Evolutionary conservation across 2,888 invertebrate genomes (phyloP).

Genomic region (Micoletzkya japonica): DNA sequence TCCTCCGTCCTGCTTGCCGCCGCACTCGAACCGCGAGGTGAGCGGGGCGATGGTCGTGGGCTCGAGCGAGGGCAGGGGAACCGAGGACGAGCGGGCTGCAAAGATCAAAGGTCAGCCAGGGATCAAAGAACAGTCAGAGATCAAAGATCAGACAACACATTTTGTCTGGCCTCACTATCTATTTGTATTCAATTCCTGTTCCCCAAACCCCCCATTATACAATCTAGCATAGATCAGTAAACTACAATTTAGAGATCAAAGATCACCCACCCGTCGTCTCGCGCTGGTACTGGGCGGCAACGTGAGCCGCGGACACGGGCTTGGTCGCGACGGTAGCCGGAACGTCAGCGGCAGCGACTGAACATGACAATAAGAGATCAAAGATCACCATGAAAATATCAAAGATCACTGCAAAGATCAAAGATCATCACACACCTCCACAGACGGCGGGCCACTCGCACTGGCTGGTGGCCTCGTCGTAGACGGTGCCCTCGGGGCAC

Average conservation of each 20-base stretch:
- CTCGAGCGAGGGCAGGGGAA: not conserved
- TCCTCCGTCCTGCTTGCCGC: constrained; percentile 16
- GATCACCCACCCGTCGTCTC: too few species aligned
- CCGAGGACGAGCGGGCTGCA: too few species aligned
- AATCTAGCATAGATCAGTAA: too few species aligned
- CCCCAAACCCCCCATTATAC: too few species aligned
- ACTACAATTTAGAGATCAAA: too few species aligned
- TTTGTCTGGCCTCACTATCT: too few species aligned
- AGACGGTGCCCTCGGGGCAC: constrained; percentile 7
- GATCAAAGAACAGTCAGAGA: too few species aligned
- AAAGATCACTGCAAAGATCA: not conserved
- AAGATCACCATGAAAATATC: not conserved
- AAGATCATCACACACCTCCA: not conserved
- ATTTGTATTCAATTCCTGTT: too few species aligned
- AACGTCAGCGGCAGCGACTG: not conserved
- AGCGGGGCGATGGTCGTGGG: not conserved
- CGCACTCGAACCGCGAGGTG: constrained; percentile 1
- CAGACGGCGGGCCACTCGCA: not conserved
- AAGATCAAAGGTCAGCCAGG: too few species aligned
- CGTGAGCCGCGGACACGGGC: too few species aligned
- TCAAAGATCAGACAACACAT: too few species aligned
- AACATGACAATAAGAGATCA: not conserved
- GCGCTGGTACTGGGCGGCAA: too few species aligned
- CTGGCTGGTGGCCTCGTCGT: constrained; percentile 6
- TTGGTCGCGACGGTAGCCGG: not conserved